Percentiles rank a stretch among this genome's conserved stretches.
These are phyloP conservation scores for Trichogramma dendrolimi DNA, from an alignment of 2,888 invertebrate species.

Conservation along the genomic window DNA sequence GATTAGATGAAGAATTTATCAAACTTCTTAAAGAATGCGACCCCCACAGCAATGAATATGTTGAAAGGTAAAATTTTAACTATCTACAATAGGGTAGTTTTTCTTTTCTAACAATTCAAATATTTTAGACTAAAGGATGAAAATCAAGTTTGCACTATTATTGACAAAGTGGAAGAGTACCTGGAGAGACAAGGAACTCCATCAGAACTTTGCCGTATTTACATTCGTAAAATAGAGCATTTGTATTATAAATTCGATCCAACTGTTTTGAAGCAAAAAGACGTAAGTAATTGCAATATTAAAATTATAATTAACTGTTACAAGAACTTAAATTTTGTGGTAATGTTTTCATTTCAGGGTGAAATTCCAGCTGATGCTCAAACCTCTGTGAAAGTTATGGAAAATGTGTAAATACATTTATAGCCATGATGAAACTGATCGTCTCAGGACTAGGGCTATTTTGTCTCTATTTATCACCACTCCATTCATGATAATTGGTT, in stretches of 20 bases:
- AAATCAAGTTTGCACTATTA: constrained; percentile 79
- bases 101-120: not conserved
- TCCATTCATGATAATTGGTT: constrained; percentile 98
- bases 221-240: constrained; percentile 95
- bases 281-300: constrained; percentile 49
- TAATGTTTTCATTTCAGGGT: constrained; percentile 45
- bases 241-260: constrained; percentile 96
- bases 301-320: too few relatives aligned
- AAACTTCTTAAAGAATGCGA: constrained; percentile 97
- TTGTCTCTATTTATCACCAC: constrained; percentile 96
- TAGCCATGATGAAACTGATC: constrained; percentile 86
- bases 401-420: constrained; percentile 94
- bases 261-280: constrained; percentile 71
- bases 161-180: constrained; percentile 79
- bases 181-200: constrained; percentile 71
- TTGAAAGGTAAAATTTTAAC: constrained; percentile 63
- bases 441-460: constrained; percentile 91
- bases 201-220: constrained; percentile 89
- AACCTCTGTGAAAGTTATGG: constrained; percentile 85
- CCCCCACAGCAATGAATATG: constrained; percentile 96
- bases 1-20: constrained; percentile 94
- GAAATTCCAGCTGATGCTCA: constrained; percentile 61
- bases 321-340: too few relatives aligned
- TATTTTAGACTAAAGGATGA: constrained; percentile 76
- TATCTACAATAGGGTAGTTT: too few relatives aligned